Percentiles rank a stretch among this genome's conserved stretches.
Evolutionary conservation across 23 tunicate species (phyloP).

Genomic region (Oikopleura vanhoeffeni): DNA sequence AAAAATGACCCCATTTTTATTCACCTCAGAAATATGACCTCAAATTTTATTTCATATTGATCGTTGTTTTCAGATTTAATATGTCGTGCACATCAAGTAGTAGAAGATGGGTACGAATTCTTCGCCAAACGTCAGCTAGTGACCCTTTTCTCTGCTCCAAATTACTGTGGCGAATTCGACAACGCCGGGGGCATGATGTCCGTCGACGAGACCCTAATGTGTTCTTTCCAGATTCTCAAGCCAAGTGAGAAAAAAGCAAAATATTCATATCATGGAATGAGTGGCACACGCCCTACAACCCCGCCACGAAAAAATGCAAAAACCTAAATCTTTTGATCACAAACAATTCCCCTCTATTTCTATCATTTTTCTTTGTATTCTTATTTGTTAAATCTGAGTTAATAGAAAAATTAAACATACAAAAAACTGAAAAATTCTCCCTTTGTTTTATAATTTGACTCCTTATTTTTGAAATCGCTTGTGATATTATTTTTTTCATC

Average conservation of each 20-base stretch:
- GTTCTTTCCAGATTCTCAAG: conserved; percentile 90
- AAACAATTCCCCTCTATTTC: not conserved
- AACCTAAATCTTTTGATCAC: not conserved
- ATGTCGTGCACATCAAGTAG: conserved; percentile 97
- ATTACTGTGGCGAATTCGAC: conserved; percentile 97
- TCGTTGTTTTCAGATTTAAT: conserved; percentile 38
- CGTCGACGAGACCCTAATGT: conserved; percentile 79
- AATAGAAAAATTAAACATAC: not conserved
- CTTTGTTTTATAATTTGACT: not conserved
- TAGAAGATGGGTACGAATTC: conserved; percentile 95
- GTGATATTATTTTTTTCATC: not conserved
- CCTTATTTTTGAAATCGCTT: not conserved
- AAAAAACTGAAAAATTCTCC: not conserved
- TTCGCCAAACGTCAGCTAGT: conserved; percentile 93
- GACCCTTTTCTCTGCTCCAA: conserved; percentile 91
- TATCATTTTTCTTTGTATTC: not conserved
- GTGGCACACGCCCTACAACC: conserved; percentile 47
- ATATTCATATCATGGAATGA: conserved; percentile 69
- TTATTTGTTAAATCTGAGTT: not conserved
- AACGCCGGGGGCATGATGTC: conserved; percentile 99
- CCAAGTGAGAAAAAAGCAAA: conserved; percentile 96
- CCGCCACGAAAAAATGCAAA: conserved; percentile 24
- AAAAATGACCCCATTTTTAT: too few relatives aligned
- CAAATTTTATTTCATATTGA: too few relatives aligned
- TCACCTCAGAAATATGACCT: too few relatives aligned